Evolutionary conservation across 2,797 vertebrate genomes (phyloP), one percentile per base, ranked within the genome.

Genomic region (Brachyrhaphis roseni): DNA sequence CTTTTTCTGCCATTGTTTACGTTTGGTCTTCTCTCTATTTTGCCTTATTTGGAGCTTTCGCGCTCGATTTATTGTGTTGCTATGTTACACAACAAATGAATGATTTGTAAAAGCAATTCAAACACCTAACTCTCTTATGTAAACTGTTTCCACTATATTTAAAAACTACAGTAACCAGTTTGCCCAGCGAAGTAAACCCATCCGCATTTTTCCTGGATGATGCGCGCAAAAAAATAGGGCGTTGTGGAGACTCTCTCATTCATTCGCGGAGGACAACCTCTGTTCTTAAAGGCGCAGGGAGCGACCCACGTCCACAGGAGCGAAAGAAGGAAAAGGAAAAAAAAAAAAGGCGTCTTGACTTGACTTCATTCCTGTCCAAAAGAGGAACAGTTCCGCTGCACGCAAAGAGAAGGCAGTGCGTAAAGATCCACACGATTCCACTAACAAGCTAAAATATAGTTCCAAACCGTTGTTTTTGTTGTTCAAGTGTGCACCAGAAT

Each of bases 151-250:
- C 16, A 72, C 1, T 10, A 20, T 26, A 41, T 68, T 43, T 74
- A 92, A 90, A 90, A 90, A 95, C 95, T 94, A 93, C 93, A 95
- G 72, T 62, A 83, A 90, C 95, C 94, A 94, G 77, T 81, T 77
- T 81, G 45, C 94, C 66, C 55, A 46, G 83, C 89, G 86, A 41
- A 26, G 53, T 81, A 89, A 84, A 82, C 43, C 64, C 88, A 80
- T 93, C 93, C 89, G 93, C 89, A 91, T 94, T 90, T 93, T 94
- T 93, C 81, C 72, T 78, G 84, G 87, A 91, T 89, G 94, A 93
- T 91, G 90, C 88, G 89, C 82, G 85, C 85, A 94, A 86, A 77
- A 79, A 91, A 94, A 88, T 88, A 94, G 95, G 95, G 95, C 95
- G 95, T 95, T 90, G 83, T 88, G 81, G 89, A 92, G 92, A 90